Base-by-base conservation (phyloP, 2,888 invertebrate species). In the Parnassius mnemosyne region DNA sequence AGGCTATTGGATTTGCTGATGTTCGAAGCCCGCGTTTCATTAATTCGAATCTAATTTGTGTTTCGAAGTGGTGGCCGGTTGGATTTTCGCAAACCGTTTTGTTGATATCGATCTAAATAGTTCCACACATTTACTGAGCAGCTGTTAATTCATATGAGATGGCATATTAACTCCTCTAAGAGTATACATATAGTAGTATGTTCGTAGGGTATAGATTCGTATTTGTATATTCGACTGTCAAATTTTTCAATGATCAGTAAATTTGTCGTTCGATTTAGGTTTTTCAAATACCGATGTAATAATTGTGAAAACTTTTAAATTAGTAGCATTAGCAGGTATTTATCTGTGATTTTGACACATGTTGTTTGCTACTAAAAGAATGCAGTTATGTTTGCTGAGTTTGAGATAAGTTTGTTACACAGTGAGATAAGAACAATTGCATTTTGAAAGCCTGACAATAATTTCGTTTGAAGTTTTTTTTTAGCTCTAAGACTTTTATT, bases 41-140 rank as follows among this genome's bases (percentile, higher is more conserved):
- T 87, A 88, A 87, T 83, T 86, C 80, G 87, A 84, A 83, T 85
- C 84, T 83, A 85, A 89, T 85, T 86, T 80, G 76, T 81, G 78
- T 85, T 80, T 75, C 72, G 73, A 76, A 77, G 75, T 75, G 76
- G 77, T 76, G 76, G 77, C 76, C 79, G 78, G 77, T 76, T 71
- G 78, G 77, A 77, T 78, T 83, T 80, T 77, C 75, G 74, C 72
- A 65, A 70, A 69, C 75, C 82, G 80, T 85, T 87, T 85, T 81
- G 81, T 80, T 77, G 76, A 70, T 75, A 76, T 79, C 66, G 53
- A 44, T 49, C 57, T 53, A 60, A 67, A 69, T 66, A 58, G 66
- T 70, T 67, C 58, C 68, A 66, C 68, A 51, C 5, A 34, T 7
- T 63, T 67, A 60, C 60, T 55, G 63, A 55, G 56, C 63, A 63